phyloP scores from a whole-genome alignment of 2,797 vertebrate genomes.

The Pangasius djambal region DNA sequence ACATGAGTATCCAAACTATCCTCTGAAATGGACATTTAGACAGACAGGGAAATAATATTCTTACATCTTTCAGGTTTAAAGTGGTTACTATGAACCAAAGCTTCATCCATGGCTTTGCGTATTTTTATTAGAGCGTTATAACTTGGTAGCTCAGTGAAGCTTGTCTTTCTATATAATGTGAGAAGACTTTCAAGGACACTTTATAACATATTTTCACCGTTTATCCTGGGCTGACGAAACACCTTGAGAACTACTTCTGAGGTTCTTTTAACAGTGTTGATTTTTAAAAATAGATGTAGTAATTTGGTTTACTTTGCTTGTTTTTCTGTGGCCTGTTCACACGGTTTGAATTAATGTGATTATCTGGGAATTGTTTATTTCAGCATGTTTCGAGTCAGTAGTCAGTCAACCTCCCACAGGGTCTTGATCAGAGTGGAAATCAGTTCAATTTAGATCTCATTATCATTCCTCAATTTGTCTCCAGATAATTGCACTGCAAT shows the following conservation, averaged over 20 bases:
- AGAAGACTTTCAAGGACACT: not conserved
- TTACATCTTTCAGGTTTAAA: not conserved
- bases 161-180: not conserved
- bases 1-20: not conserved
- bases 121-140: not conserved
- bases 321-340: slow-evolving; percentile 8
- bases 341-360: slow-evolving; percentile 35
- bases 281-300: not conserved
- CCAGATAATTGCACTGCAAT: slow-evolving; percentile 76
- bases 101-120: not conserved
- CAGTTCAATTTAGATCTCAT: slow-evolving; percentile 71
- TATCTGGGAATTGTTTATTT: slow-evolving; percentile 42
- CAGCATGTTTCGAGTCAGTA: slow-evolving; percentile 7
- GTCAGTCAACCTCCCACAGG: slow-evolving; percentile 23
- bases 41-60: not conserved
- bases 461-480: slow-evolving; percentile 75
- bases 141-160: not conserved
- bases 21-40: not conserved
- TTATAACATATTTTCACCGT: not conserved
- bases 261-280: not conserved
- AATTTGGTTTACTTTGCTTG: slow-evolving; percentile 1
- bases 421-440: slow-evolving; percentile 49
- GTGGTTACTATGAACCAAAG: not conserved
- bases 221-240: not conserved
- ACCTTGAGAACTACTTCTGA: not conserved